phyloP scores from a whole-genome alignment of 2,888 invertebrate species.

The Campopleginae sp. region DNA sequence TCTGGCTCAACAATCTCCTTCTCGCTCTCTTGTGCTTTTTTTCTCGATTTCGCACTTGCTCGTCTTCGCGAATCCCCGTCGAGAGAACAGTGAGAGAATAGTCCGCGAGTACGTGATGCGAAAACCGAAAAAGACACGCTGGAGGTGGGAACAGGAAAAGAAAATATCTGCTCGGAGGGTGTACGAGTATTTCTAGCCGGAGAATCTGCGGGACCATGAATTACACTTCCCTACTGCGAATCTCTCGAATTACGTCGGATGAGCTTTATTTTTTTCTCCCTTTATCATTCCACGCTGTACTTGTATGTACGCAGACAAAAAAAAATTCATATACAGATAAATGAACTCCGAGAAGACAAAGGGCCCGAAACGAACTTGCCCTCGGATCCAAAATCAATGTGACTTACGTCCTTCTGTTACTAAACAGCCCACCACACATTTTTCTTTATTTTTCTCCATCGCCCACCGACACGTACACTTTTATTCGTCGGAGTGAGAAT shows the following conservation, averaged over 20 bases:
- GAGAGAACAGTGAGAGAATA: constrained; percentile 58
- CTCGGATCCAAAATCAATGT: constrained; percentile 4
- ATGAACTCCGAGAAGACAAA: background rate
- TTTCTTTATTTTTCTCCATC: constrained; percentile 6
- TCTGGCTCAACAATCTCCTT: background rate
- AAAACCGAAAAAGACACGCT: constrained; percentile 52
- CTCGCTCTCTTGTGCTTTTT: background rate
- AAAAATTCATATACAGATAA: background rate
- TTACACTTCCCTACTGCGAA: constrained; percentile 68
- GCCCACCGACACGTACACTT: constrained; percentile 18
- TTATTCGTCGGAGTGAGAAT: constrained; percentile 50
- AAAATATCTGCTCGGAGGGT: constrained; percentile 41
- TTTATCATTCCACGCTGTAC: constrained; percentile 25
- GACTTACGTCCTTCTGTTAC: constrained; percentile 1
- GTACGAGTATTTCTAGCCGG: constrained; percentile 41
- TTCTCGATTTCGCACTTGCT: constrained; percentile 36
- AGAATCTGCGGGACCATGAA: constrained; percentile 67
- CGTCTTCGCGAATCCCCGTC: constrained; percentile 52
- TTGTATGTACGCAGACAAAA: background rate
- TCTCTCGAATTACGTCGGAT: constrained; percentile 71
- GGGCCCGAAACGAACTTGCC: background rate
- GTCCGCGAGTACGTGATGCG: constrained; percentile 65
- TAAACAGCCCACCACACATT: background rate
- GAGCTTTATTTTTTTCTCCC: constrained; percentile 66
- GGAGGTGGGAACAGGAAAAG: constrained; percentile 18